Evolutionary conservation across 2,113 vertebrate species (phyloP).

Genomic region (Pyrgilauda ruficollis): DNA sequence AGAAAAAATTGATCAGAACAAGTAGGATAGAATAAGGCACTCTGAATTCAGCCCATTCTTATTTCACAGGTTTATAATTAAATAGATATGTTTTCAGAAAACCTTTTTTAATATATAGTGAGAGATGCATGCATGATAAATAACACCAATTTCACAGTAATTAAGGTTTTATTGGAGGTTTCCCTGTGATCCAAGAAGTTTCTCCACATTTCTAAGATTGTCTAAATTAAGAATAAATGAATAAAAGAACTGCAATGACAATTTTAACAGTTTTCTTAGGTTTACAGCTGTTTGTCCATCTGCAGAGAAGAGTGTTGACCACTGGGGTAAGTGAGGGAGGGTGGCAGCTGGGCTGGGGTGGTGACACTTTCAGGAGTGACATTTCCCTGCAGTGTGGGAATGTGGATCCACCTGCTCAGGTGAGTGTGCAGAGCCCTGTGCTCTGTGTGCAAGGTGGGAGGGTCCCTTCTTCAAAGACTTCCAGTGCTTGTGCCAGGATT

Average conservation of each 20-base stretch:
- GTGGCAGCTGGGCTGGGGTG: background rate
- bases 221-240: background rate
- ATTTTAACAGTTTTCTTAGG: background rate
- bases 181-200: background rate
- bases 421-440: background rate
- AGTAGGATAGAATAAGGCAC: background rate
- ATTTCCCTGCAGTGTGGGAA: background rate
- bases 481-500: background rate
- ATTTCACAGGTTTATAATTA: background rate
- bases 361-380: fast-evolving
- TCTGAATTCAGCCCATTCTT: background rate
- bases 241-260: too few species aligned
- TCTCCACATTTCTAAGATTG: background rate
- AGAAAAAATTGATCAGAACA: background rate
- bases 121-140: background rate
- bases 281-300: background rate
- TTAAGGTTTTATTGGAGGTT: background rate
- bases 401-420: background rate
- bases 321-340: background rate
- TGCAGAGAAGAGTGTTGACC: background rate
- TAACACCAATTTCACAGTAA: background rate
- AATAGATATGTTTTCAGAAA: background rate
- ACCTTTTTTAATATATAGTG: background rate
- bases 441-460: background rate
- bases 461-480: background rate